Conservation (phyloP, 2,113 vertebrate species). For the Antidorcas marsupialis region DNA sequence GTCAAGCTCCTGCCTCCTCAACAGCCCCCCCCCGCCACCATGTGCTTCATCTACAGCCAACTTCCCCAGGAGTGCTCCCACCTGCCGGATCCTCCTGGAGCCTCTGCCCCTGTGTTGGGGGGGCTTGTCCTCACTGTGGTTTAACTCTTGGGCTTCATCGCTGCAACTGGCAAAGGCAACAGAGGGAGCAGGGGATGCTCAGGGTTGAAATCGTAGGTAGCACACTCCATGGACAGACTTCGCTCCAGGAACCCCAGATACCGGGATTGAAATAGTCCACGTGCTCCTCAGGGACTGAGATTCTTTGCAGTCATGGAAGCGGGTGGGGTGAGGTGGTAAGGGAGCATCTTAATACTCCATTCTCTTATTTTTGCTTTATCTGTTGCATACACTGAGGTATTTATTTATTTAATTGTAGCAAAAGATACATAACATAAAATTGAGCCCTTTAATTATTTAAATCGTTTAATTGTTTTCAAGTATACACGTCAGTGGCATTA, state of each 20-base stretch:
- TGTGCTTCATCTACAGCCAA: neutral
- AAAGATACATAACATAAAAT: neutral
- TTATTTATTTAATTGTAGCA: neutral
- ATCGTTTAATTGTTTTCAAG: neutral
- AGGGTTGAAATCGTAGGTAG: neutral
- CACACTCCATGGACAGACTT: rapidly evolving
- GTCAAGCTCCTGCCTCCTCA: neutral
- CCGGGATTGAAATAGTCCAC: neutral
- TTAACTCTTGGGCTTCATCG: neutral
- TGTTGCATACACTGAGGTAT: neutral
- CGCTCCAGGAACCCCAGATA: neutral
- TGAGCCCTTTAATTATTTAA: neutral
- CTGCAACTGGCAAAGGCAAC: neutral
- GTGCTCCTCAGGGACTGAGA: neutral
- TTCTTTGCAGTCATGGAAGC: neutral
- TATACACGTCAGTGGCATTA: neutral
- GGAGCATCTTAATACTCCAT: neutral
- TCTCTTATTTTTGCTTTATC: neutral
- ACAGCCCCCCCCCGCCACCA: no score
- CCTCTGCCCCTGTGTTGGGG: neutral
- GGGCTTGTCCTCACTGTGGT: neutral
- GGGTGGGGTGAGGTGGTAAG: rapidly evolving
- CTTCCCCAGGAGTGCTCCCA: neutral
- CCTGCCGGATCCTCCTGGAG: neutral
- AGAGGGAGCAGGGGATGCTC: neutral